Evolutionary conservation across 2,797 vertebrate genomes (phyloP).

Genomic region (Schizopygopsis malacanthus): DNA sequence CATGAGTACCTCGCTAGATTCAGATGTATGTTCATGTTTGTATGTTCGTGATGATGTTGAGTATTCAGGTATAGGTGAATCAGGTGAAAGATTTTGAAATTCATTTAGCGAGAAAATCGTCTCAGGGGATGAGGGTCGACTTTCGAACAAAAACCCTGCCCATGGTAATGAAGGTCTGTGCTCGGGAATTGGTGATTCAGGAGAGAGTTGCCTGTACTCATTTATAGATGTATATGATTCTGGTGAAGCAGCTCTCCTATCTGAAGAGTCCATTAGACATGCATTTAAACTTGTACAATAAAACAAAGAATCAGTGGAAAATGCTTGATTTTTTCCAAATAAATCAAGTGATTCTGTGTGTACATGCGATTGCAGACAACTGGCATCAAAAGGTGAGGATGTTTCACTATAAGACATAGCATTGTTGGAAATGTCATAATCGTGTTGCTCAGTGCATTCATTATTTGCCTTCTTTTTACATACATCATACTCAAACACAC

Average conservation of each 20-base stretch:
- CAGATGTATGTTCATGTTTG: not conserved
- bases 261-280: not conserved
- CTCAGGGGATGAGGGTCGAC: constrained; percentile 62
- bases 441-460: not conserved
- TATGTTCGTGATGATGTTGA: constrained; percentile 34
- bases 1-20: constrained; percentile 5
- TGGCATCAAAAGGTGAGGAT: constrained; percentile 1
- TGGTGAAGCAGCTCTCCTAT: constrained; percentile 61
- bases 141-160: constrained; percentile 8
- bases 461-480: constrained; percentile 43
- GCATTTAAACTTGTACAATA: constrained; percentile 29
- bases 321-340: not conserved
- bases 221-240: constrained; percentile 64
- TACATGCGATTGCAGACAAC: not conserved
- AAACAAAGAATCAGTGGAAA: constrained; percentile 46
- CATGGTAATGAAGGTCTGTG: constrained; percentile 11
- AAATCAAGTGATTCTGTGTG: constrained; percentile 24
- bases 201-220: constrained; percentile 47
- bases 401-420: not conserved
- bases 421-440: constrained; percentile 13
- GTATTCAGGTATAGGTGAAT: constrained; percentile 74
- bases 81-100: constrained; percentile 67
- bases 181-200: constrained; percentile 61
- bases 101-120: constrained; percentile 68
- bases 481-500: constrained; percentile 57